Base-by-base conservation (phyloP, 2,113 vertebrate species). In the Oriolus oriolus region DNA sequence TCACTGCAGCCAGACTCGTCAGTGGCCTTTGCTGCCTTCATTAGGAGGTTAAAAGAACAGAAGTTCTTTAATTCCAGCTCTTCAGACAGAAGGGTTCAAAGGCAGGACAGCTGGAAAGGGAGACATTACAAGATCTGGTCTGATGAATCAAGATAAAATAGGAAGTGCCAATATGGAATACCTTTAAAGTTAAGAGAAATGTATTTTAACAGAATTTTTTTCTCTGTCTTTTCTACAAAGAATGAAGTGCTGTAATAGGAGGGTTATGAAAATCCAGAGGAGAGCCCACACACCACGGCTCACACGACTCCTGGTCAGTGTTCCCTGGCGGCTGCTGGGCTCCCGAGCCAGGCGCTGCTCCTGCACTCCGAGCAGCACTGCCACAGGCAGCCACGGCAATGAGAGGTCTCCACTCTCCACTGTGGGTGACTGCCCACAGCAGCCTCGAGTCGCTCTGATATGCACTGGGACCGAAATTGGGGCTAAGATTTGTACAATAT, bases 241-340 rank as follows among this genome's bases (percentile, higher is more conserved):
- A 57, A 57, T 11, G 6, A 42, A 52, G 16, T 8, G 30, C 10
- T 44, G 24, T 1, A 14, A 17, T 1, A 57, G 35, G 11, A 78
- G 26, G 74, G 18, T 39, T 19, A 28, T 1, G 13, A 47, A 41
- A 23, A 14, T 15, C 18, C 2, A 33, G 27, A 33, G 7, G 15
- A 37, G 20, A 53, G 33, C 30, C 13, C 27, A 10, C 26, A 14
- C 12, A 6, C 26, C 2, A 0, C 5, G 39, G 41, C 37, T 44
- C 3, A 2, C n/a, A 11, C 1, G 3, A 26, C 22, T 31, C 22
- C 45, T 45, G 37, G 7, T 13, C 49, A 47, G 84, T 6, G 45
- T 2, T n/a, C 12, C n/a, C 42, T 1, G 11, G 5, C 1, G 20
- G 13, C 10, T 26, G 28, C n/a, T 26, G 39, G 22, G 14, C 5